Base-by-base conservation (phyloP, 1,140 invertebrate species). In the Drosophila orena region DNA sequence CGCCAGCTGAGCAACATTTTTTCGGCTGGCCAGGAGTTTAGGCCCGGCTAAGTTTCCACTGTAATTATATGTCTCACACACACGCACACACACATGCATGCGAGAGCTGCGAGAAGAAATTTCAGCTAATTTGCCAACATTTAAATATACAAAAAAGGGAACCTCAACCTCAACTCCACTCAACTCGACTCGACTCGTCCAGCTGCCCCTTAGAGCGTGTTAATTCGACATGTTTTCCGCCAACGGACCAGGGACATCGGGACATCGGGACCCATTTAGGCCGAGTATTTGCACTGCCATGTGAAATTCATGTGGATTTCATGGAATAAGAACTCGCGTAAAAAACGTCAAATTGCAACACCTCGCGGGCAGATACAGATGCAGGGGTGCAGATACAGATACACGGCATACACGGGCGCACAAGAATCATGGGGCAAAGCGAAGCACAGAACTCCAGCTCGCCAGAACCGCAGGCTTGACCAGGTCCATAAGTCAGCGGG, bases 261-360 rank as follows among this genome's bases (percentile, higher is more conserved):
- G 76, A 84, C 72, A 75, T 40, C 72, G 57, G 78, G 76, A 84
- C 69, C 74, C 90, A 90, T 85, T 91, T 88, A 88, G 88, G 73
- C 70, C 60, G 71, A 88, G 81, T 91, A 91, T 91, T 91, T 91
- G 90, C 86, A 81, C 90, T 69, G 37, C 69, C 52, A 52, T 38
- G 44, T 40, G 72, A 58, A 73, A 64, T 79, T 80, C 78, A 77
- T 81, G 79, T 73, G 79, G 72, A 83, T 89, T 88, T 89, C 83
- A 89, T 69, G 84, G 79, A 84, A 90, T 79, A 88, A 86, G 81
- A 91, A 79, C 79, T 71, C 85, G 85, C 90, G 83, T 91, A 91
- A 91, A 81, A 81, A 90, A 91, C 90, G 81, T 91, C 81, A 91
- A 91, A 91, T 90, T 91, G 90, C 90, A 91, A 91, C 90, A 91